Evolutionary conservation across 23 tunicate species (phyloP).

Genomic region (Ciona savignyi): DNA sequence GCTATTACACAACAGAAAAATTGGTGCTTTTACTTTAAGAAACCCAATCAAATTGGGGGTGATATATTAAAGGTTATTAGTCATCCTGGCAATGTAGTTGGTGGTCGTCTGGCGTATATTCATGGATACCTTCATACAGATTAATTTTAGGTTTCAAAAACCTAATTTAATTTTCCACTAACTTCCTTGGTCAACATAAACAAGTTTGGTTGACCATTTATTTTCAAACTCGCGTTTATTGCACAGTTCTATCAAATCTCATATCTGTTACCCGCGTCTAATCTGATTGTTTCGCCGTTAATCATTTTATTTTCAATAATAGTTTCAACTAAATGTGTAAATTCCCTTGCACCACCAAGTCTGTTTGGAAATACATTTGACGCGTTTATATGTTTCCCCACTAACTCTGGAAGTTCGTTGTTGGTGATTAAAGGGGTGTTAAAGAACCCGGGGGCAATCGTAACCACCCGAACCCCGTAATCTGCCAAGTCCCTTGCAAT

Average conservation of each 20-base stretch:
- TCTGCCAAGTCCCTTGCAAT: constrained; percentile 74
- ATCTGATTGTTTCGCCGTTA: constrained; percentile 79
- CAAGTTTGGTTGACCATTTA: not conserved
- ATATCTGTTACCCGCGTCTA: constrained; percentile 62
- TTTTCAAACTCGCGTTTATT: too few species aligned
- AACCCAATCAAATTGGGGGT: too few species aligned
- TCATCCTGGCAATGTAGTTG: too few species aligned
- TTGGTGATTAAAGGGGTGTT: constrained; percentile 22
- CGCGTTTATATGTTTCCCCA: constrained; percentile 18
- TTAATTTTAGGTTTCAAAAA: too few species aligned
- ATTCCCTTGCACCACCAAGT: constrained; percentile 74
- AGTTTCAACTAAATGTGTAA: constrained; percentile 45
- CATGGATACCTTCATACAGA: too few species aligned
- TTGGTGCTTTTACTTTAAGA: too few species aligned
- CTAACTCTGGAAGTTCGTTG: constrained; percentile 20
- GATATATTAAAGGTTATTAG: too few species aligned
- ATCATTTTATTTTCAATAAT: constrained; percentile 83
- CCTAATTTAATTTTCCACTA: too few species aligned
- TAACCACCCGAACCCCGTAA: constrained; percentile 59
- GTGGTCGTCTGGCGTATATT: too few species aligned
- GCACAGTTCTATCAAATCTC: not conserved
- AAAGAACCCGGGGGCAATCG: constrained; percentile 94
- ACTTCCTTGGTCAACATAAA: not conserved
- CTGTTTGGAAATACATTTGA: constrained; percentile 78
- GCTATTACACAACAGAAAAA: too few species aligned